These are phyloP conservation scores for Habropoda laboriosa DNA, from an alignment of 1,140 invertebrate species.

Conservation along the genomic window DNA sequence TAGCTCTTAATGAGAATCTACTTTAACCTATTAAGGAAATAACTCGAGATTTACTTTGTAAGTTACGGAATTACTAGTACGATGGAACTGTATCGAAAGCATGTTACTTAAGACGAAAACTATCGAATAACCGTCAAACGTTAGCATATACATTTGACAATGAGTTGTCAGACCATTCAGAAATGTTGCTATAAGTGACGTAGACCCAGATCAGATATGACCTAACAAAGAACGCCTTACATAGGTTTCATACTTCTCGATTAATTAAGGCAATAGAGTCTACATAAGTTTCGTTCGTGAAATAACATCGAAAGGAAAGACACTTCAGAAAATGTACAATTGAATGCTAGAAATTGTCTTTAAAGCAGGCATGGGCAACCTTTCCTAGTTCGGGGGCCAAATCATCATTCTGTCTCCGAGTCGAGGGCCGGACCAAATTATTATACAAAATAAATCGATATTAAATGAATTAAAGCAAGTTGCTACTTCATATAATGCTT, in stretches of 20 bases:
- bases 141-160: conserved; percentile 43
- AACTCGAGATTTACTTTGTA: conserved; percentile 25
- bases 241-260: not conserved
- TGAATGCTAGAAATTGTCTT: too few species aligned
- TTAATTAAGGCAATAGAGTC: not conserved
- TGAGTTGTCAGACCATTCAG: conserved; percentile 58
- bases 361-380: too few species aligned
- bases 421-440: too few species aligned
- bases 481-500: too few species aligned
- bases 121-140: conserved; percentile 64
- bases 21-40: not conserved
- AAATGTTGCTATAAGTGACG: conserved; percentile 52
- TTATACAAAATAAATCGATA: too few species aligned
- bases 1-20: too few species aligned
- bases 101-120: conserved; percentile 58
- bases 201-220: conserved; percentile 53
- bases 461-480: too few species aligned
- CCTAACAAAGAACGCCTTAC: conserved; percentile 14
- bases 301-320: too few species aligned
- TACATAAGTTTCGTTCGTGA: not conserved
- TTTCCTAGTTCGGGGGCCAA: too few species aligned
- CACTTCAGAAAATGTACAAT: too few species aligned
- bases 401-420: too few species aligned
- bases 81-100: conserved; percentile 46
- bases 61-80: conserved; percentile 33